Conservation (phyloP, 2,113 vertebrate genomes). For the Eolophus roseicapilla region DNA sequence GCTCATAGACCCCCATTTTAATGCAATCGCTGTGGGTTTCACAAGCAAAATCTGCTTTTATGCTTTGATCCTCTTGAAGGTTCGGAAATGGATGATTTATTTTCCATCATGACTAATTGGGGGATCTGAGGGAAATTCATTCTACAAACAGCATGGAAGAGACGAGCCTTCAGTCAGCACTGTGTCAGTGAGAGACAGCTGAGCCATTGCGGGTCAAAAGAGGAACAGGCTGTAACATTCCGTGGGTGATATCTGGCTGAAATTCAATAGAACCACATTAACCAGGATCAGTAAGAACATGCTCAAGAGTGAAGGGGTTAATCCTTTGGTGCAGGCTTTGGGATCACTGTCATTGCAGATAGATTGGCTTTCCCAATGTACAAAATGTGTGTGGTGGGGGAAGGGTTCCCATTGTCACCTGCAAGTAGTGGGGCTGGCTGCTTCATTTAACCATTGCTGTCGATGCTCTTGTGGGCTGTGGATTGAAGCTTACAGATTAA, state of each 20-base stretch:
- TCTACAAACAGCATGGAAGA: neutral
- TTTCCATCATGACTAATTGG: neutral
- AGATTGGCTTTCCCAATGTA: neutral
- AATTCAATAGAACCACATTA: neutral
- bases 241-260: neutral
- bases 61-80: neutral
- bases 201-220: constrained; percentile 1
- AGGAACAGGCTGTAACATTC: neutral
- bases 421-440: neutral
- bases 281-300: neutral
- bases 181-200: neutral
- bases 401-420: neutral
- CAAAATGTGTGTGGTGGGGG: neutral
- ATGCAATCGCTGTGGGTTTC: neutral
- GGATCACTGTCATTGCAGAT: neutral
- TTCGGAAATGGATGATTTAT: neutral
- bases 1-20: neutral
- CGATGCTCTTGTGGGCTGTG: neutral
- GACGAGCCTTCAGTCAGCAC: neutral
- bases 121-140: constrained; percentile 22
- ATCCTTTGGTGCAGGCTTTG: neutral
- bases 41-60: neutral
- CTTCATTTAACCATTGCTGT: neutral
- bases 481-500: neutral
- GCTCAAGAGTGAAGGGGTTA: neutral